phyloP scores from a whole-genome alignment of 2,797 vertebrate species.

The Lepilemur septentrionalis region DNA sequence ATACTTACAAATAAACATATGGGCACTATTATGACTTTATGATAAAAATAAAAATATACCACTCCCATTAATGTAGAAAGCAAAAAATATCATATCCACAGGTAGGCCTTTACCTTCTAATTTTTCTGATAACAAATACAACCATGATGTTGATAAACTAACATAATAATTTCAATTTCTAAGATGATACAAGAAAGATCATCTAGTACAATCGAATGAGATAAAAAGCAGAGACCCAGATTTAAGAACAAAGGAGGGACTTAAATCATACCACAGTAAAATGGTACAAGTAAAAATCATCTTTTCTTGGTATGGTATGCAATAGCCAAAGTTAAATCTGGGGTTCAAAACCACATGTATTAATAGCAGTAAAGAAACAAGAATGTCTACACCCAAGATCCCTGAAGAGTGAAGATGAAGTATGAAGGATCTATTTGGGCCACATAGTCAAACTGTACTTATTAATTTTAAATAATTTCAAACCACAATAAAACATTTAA shows the following conservation, averaged over 20 bases:
- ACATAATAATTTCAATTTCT: background rate
- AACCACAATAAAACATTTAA: conserved; percentile 8
- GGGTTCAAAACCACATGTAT: background rate
- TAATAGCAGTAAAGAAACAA: background rate
- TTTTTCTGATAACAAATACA: conserved; percentile 2
- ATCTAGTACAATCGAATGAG: background rate
- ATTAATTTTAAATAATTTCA: background rate
- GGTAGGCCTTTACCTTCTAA: background rate
- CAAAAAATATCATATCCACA: background rate
- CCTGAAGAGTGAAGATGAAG: background rate
- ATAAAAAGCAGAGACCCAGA: background rate
- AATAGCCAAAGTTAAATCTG: background rate
- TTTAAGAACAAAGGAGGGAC: background rate
- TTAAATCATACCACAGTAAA: background rate
- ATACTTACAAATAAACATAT: background rate
- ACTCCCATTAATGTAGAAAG: background rate
- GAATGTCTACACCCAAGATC: background rate
- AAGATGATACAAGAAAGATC: background rate
- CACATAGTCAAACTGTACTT: background rate
- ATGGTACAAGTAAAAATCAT: background rate
- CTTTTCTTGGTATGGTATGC: background rate
- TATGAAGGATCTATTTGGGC: background rate
- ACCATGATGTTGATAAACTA: background rate
- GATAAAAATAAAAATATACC: background rate
- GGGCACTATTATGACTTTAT: background rate